phyloP scores from a whole-genome alignment of 1,140 invertebrate genomes.

The Druon quercuslanigerum region DNA sequence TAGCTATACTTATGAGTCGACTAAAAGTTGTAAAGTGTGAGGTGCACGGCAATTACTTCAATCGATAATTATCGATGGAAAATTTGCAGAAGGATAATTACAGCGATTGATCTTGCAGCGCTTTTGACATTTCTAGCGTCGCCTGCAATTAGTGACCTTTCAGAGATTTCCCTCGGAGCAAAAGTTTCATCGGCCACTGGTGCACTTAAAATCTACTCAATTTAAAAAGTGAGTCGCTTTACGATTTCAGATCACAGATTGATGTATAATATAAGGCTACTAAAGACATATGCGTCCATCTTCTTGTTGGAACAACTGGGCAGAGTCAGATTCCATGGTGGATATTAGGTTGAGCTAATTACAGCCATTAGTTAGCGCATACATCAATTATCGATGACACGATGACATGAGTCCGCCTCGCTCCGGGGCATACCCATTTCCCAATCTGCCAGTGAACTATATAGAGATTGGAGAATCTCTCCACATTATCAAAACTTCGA shows the following conservation, averaged over 20 bases:
- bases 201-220: slow-evolving; percentile 2
- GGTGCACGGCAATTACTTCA: no score
- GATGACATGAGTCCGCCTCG: slow-evolving; percentile 48
- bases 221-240: slow-evolving; percentile 21
- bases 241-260: slow-evolving; percentile 32
- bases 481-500: slow-evolving; percentile 38
- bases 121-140: no score
- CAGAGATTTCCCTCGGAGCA: not conserved
- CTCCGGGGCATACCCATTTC: slow-evolving; percentile 54
- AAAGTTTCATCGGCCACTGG: no score
- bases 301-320: slow-evolving; percentile 37
- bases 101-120: no score
- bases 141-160: not conserved
- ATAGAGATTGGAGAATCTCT: slow-evolving; percentile 44
- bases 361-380: slow-evolving; percentile 70
- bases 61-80: no score
- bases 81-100: no score
- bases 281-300: not conserved
- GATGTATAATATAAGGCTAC: slow-evolving; percentile 23
- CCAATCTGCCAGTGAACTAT: slow-evolving; percentile 40
- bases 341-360: slow-evolving; percentile 69
- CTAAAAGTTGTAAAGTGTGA: no score
- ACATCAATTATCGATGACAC: slow-evolving; percentile 73
- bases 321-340: slow-evolving; percentile 59
- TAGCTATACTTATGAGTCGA: no score